A percentile compares a stretch with the other conserved stretches of the same genome.
Evolutionary conservation across 64 coral and sea anemone genomes (phyloP).

Genomic region (Anthopleura sola): DNA sequence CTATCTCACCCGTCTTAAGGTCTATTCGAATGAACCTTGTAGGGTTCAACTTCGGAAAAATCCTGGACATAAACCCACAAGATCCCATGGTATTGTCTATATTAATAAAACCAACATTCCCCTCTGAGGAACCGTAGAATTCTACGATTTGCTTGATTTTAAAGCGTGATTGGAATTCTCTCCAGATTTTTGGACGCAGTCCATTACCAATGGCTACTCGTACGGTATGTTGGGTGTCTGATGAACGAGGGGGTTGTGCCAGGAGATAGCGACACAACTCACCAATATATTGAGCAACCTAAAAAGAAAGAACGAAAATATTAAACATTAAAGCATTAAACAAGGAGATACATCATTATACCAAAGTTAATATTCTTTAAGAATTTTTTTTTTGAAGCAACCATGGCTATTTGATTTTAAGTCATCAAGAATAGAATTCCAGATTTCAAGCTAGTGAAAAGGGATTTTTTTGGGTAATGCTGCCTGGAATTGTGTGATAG

Average conservation of each 20-base stretch:
- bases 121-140: slow-evolving; percentile 88
- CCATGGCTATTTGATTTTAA: too few relatives aligned
- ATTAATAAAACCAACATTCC: slow-evolving; percentile 63
- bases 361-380: too few relatives aligned
- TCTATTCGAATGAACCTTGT: slow-evolving; percentile 56
- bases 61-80: slow-evolving; percentile 57
- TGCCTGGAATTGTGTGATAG: too few relatives aligned
- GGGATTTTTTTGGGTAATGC: too few relatives aligned
- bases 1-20: slow-evolving; percentile 66
- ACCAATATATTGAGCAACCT: slow-evolving; percentile 74
- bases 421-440: too few relatives aligned
- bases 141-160: slow-evolving; percentile 75
- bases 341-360: too few relatives aligned
- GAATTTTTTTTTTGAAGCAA: too few relatives aligned
- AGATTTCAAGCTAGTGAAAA: too few relatives aligned
- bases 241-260: slow-evolving; percentile 62
- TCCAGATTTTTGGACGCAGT: slow-evolving; percentile 85
- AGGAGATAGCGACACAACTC: slow-evolving; percentile 94
- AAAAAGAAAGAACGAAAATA: too few relatives aligned
- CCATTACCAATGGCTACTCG: slow-evolving; percentile 79
- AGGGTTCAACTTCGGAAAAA: slow-evolving; percentile 32
- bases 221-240: slow-evolving; percentile 63
- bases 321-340: too few relatives aligned
- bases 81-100: slow-evolving; percentile 59
- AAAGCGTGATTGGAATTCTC: slow-evolving; percentile 89